Percentiles rank a stretch among this genome's conserved stretches.
These are phyloP conservation scores for Thunnus thynnus DNA, from an alignment of 2,113 vertebrate genomes.

Conservation along the genomic window DNA sequence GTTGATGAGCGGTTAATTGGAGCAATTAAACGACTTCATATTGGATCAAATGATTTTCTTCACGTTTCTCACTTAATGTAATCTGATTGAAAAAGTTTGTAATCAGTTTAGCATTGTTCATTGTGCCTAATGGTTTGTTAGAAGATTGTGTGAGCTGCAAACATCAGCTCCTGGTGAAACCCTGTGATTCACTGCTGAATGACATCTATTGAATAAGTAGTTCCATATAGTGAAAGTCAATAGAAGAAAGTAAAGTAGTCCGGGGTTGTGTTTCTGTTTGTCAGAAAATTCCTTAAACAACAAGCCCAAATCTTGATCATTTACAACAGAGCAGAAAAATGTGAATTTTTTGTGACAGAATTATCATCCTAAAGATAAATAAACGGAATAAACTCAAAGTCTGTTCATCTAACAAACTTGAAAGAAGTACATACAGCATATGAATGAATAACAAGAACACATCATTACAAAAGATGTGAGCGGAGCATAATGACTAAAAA, in stretches of 20 bases:
- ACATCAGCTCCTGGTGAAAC: conserved; percentile 15
- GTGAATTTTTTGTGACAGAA: neutral
- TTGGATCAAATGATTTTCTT: neutral
- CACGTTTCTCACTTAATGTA: neutral
- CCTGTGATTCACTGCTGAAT: conserved; percentile 7
- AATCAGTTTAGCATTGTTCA: neutral
- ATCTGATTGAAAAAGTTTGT: neutral
- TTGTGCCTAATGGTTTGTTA: neutral
- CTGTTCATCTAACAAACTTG: neutral
- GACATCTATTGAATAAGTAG: conserved; percentile 8
- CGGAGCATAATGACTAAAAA: conserved; percentile 1
- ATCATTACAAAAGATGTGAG: conserved; percentile 3
- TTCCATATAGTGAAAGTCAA: neutral
- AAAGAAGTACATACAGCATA: neutral
- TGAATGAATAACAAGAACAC: neutral
- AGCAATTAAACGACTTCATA: conserved; percentile 16
- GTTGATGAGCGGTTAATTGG: neutral
- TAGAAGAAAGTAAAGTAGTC: neutral
- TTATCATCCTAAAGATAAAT: neutral
- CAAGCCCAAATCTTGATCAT: neutral
- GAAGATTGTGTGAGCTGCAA: neutral
- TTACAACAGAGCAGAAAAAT: neutral
- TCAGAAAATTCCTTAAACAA: neutral
- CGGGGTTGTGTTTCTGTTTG: conserved; percentile 19
- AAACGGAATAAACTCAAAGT: neutral